Evolutionary conservation across 2,113 vertebrate species (phyloP).

Genomic region (Tichodroma muraria): DNA sequence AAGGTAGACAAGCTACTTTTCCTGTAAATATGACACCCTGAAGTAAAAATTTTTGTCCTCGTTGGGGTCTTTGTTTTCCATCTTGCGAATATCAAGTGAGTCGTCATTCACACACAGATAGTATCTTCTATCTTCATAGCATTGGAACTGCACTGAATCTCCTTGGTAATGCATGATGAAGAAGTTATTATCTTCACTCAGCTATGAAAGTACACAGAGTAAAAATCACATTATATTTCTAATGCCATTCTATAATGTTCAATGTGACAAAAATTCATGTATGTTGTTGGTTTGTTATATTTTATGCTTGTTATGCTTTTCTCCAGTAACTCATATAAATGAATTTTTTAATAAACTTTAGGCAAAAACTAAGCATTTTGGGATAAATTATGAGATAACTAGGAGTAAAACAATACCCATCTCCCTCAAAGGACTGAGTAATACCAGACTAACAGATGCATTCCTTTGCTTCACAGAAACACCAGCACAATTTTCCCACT

Average conservation of each 20-base stretch:
- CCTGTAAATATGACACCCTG: constrained; percentile 16
- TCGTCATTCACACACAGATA: constrained; percentile 25
- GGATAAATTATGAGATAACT: not conserved
- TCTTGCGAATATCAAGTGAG: constrained; percentile 45
- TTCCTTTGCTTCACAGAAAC: not conserved
- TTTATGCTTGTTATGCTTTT: not conserved
- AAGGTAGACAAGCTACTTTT: not conserved
- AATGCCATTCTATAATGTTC: not conserved
- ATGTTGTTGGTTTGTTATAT: not conserved
- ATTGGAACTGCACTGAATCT: constrained; percentile 52
- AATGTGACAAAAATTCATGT: not conserved
- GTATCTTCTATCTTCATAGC: constrained; percentile 19
- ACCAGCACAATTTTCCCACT: not conserved
- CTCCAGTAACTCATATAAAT: not conserved
- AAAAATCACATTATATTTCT: not conserved
- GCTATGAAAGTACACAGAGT: constrained; percentile 5
- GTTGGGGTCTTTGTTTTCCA: not conserved
- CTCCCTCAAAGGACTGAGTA: not conserved
- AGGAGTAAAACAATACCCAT: not conserved
- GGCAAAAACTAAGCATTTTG: not conserved
- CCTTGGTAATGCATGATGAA: constrained; percentile 62
- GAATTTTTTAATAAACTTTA: not conserved
- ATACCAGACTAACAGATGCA: not conserved
- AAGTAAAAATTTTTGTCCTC: constrained; percentile 51
- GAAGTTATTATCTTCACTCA: constrained; percentile 36